Conservation (phyloP, 2,113 vertebrate species). For the Syngnathus scovelli region DNA sequence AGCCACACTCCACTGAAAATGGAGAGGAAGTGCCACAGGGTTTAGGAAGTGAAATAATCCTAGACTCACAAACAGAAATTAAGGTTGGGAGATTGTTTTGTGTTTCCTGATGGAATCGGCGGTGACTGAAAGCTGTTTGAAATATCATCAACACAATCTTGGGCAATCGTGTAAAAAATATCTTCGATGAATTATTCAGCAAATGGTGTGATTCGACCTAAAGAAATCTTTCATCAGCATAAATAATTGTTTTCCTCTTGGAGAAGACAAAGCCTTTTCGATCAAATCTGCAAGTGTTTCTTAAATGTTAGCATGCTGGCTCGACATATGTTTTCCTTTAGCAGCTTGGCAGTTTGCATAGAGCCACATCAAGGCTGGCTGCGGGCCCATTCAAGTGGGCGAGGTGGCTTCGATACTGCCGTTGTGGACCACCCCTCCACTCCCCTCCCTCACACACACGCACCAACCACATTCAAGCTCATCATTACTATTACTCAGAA, state of each 20-base stretch:
- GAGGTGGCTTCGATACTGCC: conserved; percentile 34
- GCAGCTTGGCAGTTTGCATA: conserved; percentile 48
- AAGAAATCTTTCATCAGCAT: too few relatives aligned
- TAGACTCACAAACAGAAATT: neutral
- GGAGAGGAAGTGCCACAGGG: conserved; percentile 20
- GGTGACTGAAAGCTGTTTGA: neutral
- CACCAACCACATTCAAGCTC: conserved; percentile 2
- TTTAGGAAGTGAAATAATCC: neutral
- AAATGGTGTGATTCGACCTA: too few relatives aligned
- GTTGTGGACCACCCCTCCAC: neutral
- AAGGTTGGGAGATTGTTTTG: neutral
- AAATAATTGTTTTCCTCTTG: conserved; percentile 1
- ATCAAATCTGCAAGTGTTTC: conserved; percentile 27
- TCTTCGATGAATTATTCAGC: too few relatives aligned
- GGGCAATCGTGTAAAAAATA: too few relatives aligned
- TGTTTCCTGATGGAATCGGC: neutral
- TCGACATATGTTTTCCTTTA: conserved; percentile 56
- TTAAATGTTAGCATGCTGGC: conserved; percentile 16
- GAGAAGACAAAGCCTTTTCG: conserved; percentile 2
- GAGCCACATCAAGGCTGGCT: conserved; percentile 56
- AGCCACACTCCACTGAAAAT: conserved; percentile 44
- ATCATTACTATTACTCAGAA: conserved; percentile 28
- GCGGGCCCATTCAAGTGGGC: conserved; percentile 45
- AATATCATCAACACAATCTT: neutral
- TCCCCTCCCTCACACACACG: neutral